A percentile compares a stretch with the other conserved stretches of the same genome.
These are phyloP conservation scores for Drosophila gunungcola DNA, from an alignment of 1,140 invertebrate species.

Conservation along the genomic window DNA sequence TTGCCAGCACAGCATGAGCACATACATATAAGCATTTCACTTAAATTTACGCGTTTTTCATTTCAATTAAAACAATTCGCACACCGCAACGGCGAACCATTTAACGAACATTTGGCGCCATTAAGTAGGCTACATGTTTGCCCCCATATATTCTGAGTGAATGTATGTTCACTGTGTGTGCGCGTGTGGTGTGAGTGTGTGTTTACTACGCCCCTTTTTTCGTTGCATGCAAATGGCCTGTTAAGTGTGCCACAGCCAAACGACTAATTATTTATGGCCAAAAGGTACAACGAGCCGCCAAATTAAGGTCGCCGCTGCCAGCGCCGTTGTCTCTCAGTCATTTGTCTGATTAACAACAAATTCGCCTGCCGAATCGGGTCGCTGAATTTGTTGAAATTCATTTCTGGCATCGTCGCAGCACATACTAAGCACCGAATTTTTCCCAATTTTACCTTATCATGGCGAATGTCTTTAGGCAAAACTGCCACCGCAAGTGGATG, in stretches of 20 bases:
- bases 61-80: constrained; percentile 80
- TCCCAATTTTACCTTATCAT: neutral
- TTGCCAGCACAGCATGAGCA: constrained; percentile 22
- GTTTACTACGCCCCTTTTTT: constrained; percentile 32
- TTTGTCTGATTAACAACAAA: constrained; percentile 58
- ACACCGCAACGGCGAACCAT: constrained; percentile 47
- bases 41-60: constrained; percentile 80
- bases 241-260: constrained; percentile 55
- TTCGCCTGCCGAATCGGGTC: constrained; percentile 40
- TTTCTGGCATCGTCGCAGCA: constrained; percentile 1
- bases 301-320: constrained; percentile 39
- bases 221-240: constrained; percentile 64
- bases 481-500: constrained; percentile 10
- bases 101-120: constrained; percentile 67
- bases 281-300: constrained; percentile 38
- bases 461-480: constrained; percentile 21
- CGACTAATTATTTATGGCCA: constrained; percentile 76
- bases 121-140: constrained; percentile 66
- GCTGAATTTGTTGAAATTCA: constrained; percentile 30
- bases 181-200: neutral
- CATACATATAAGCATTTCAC: constrained; percentile 50
- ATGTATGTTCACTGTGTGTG: neutral
- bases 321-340: constrained; percentile 40
- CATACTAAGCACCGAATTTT: neutral
- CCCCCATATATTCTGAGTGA: constrained; percentile 2